These are phyloP conservation scores for Sakesphorus luctuosus DNA, from an alignment of 2,113 vertebrate genomes.

Conservation along the genomic window DNA sequence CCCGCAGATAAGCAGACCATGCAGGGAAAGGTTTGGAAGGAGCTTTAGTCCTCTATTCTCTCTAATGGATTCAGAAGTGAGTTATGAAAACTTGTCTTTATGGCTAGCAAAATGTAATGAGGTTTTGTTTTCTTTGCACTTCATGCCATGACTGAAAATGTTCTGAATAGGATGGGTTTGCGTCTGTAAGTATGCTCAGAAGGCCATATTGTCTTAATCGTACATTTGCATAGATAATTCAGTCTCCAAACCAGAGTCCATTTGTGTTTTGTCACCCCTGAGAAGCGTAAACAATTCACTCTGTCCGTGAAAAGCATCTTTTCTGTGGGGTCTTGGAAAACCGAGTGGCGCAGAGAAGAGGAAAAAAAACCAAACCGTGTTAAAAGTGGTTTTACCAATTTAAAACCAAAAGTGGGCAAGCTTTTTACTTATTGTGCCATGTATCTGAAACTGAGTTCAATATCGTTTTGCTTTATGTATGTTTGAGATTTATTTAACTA, in stretches of 20 bases:
- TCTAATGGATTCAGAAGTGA: background rate
- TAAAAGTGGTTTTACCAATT: background rate
- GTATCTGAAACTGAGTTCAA: background rate
- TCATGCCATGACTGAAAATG: background rate
- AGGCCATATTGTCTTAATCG: background rate
- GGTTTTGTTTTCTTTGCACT: background rate
- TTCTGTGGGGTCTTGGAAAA: background rate
- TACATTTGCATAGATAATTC: background rate
- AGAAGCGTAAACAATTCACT: background rate
- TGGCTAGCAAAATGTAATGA: background rate
- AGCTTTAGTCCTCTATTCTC: background rate
- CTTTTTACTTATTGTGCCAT: accelerated
- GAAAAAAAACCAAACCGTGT: too few relatives aligned
- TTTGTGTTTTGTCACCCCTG: background rate
- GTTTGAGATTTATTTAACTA: background rate
- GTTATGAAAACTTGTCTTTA: background rate
- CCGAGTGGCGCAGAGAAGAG: background rate
- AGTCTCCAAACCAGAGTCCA: background rate
- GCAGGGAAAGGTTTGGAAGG: background rate
- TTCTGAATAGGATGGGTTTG: background rate
- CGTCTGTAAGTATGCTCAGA: background rate
- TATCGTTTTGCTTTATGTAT: background rate
- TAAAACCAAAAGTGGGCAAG: background rate
- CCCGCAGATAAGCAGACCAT: background rate
- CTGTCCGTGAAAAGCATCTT: background rate